Base-by-base conservation (phyloP, 2,888 invertebrate species). In the Sarcophaga variegata region DNA sequence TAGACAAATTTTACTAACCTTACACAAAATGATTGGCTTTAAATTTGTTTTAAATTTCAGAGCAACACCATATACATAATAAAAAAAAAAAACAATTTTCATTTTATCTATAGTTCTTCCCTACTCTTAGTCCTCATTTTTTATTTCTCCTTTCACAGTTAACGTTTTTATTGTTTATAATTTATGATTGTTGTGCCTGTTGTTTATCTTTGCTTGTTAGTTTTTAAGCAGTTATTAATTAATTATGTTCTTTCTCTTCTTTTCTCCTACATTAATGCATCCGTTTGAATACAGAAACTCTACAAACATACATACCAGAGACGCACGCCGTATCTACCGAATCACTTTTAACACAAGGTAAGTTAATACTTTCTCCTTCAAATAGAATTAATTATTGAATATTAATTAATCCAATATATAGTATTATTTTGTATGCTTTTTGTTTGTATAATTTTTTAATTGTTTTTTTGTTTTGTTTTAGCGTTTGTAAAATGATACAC, bases 281-380 rank as follows among this genome's bases (percentile, higher is more conserved):
- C 22, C 22, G n/a, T 66, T 71, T 60, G 45, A 12, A 70, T 77
- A 67, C 71, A 87, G 87, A 87, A 79, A 87, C 87, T 8, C 54
- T 87, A 20, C 81, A 87, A 82, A 78, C 84, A 22, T 84, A 79
- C 59, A 64, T 82, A 22, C 84, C 87, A 2, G 84, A 84, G 71
- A 27, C 80, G 14, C 78, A 84, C 70, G 8, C 71, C 62, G 63
- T 81, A 82, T 84, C 87, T 17, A 63, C 81, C 59, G 81, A 81
- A 79, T n/a, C 78, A 37, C 75, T 84, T 62, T 71, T 76, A 59
- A 45, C 76, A 67, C 81, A 87, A 87, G 84, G 87, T 87, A 79
- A 67, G 84, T 71, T 54, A n/a, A 20, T 60, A 5, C 17, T 63
- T 37, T 59, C 4, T 45, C 37, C 8, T 37, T 8, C 37, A 37